Conservation (phyloP, 2,113 vertebrate species). For the Cichladusa arquata region DNA sequence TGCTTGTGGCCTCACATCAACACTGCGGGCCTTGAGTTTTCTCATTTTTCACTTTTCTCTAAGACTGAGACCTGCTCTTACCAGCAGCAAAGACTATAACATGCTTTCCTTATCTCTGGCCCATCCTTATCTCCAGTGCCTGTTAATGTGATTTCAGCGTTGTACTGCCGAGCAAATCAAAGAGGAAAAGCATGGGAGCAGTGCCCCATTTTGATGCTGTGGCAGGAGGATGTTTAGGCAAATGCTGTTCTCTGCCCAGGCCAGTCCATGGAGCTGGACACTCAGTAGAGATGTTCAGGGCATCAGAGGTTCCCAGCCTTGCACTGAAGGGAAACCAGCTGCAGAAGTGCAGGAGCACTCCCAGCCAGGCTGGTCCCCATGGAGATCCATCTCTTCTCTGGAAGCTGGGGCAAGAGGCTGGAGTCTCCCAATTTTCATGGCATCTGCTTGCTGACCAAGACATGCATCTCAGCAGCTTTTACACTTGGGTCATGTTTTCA, state of each 20-base stretch:
- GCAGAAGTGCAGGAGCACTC: background rate
- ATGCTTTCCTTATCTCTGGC: background rate
- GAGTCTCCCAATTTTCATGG: rapidly evolving
- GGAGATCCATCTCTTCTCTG: background rate
- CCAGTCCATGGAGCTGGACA: rapidly evolving
- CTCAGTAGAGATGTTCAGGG: background rate
- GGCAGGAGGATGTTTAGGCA: background rate
- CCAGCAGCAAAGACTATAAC: background rate
- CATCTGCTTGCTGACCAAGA: background rate
- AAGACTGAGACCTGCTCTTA: background rate
- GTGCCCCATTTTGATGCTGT: background rate
- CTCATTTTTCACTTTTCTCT: background rate
- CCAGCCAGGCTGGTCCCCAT: background rate
- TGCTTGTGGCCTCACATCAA: rapidly evolving
- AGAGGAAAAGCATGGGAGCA: background rate
- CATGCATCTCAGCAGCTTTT: background rate
- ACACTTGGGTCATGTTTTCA: background rate
- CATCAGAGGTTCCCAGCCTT: background rate
- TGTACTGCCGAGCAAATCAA: background rate
- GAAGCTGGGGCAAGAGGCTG: background rate
- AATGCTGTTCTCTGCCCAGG: background rate
- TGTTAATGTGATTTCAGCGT: background rate
- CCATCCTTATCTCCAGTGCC: background rate
- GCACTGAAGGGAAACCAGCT: background rate
- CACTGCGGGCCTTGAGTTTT: background rate